These are phyloP conservation scores for Orchestes rusci DNA, from an alignment of 2,888 invertebrate genomes.

Conservation along the genomic window DNA sequence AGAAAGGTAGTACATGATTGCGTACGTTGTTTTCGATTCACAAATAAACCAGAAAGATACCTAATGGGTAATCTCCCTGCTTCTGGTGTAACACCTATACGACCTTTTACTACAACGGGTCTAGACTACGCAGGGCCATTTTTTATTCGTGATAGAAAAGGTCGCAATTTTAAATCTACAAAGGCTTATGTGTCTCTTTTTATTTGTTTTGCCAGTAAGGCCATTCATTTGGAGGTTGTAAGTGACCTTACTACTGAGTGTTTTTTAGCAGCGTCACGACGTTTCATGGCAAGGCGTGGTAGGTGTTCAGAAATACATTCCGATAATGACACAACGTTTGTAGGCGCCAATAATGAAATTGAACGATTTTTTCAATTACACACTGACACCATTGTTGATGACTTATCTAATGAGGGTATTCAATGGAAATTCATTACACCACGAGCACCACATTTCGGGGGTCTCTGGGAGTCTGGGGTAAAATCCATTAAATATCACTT, in stretches of 20 bases:
- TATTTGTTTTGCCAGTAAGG: constrained; percentile 10
- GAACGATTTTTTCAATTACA: neutral
- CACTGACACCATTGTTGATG: neutral
- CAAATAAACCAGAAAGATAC: constrained; percentile 14
- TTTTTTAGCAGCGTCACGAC: constrained; percentile 5
- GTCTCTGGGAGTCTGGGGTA: constrained; percentile 12
- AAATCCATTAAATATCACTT: constrained; percentile 14
- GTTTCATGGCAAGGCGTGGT: constrained; percentile 11
- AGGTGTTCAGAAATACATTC: constrained; percentile 3
- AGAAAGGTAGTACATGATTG: constrained; percentile 20
- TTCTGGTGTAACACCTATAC: constrained; percentile 12
- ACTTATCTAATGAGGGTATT: constrained; percentile 8
- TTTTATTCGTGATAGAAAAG: constrained; percentile 3
- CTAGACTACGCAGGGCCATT: constrained; percentile 10
- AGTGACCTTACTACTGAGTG: constrained; percentile 5
- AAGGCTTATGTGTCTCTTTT: constrained; percentile 9
- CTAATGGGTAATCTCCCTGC: constrained; percentile 28
- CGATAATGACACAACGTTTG: constrained; percentile 8
- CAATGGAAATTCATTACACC: constrained; percentile 12
- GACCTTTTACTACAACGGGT: constrained; percentile 15
- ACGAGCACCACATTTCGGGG: constrained; percentile 11
- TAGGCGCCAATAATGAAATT: constrained; percentile 10
- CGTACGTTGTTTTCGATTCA: constrained; percentile 22
- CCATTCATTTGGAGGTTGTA: constrained; percentile 5
- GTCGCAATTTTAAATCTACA: neutral